phyloP scores from a whole-genome alignment of 2,888 invertebrate genomes.

The Deilephila porcellus region DNA sequence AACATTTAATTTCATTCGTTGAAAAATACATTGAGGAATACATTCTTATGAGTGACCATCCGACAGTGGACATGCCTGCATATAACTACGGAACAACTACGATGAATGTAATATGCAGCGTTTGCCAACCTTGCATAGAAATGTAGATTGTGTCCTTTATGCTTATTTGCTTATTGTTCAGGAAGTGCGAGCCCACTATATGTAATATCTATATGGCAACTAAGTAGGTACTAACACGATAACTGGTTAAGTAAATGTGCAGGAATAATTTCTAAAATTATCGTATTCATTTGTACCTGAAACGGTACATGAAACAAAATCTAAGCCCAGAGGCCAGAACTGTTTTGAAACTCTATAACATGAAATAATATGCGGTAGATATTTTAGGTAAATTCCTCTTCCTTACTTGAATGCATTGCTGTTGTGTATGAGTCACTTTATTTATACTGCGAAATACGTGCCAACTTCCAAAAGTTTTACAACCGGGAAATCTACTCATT shows the following conservation, averaged over 20 bases:
- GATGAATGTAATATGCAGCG: background rate
- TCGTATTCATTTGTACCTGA: background rate
- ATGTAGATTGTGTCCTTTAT: background rate
- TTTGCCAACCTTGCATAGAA: background rate
- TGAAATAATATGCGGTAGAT: background rate
- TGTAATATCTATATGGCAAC: no score
- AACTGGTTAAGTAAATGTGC: background rate
- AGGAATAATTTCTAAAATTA: background rate
- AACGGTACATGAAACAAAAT: background rate
- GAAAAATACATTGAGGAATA: background rate
- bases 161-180: background rate
- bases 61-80: background rate
- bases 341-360: background rate
- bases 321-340: background rate
- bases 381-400: conserved; percentile 1
- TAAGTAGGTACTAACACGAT: background rate
- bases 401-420: background rate
- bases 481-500: background rate
- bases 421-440: background rate
- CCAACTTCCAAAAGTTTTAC: conserved; percentile 6
- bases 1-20: background rate
- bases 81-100: background rate
- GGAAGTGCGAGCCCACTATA: background rate
- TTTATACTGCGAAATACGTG: background rate
- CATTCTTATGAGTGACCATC: background rate